phyloP scores from a whole-genome alignment of 1,140 invertebrate genomes.

The Ips nitidus region DNA sequence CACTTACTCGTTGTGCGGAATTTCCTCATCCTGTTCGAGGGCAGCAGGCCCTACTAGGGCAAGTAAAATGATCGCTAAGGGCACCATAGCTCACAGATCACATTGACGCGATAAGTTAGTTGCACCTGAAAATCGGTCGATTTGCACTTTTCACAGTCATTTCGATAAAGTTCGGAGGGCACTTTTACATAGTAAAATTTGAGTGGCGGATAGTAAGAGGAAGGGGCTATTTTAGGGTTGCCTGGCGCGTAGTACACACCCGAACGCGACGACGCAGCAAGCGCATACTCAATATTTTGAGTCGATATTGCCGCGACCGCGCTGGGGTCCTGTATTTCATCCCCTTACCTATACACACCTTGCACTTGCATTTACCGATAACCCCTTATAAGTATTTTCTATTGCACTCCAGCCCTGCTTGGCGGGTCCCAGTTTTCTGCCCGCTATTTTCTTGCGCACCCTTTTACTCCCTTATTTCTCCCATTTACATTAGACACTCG shows the following conservation, averaged over 20 bases:
- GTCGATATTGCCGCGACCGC: conserved; percentile 30
- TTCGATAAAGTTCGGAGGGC: conserved; percentile 2
- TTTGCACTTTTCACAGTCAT: conserved; percentile 13
- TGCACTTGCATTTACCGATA: conserved; percentile 7
- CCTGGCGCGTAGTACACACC: conserved; percentile 34
- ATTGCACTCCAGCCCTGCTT: neutral
- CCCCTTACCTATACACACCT: conserved; percentile 13
- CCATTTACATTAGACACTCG: too few relatives aligned
- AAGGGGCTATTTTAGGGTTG: conserved; percentile 16
- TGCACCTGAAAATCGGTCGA: neutral
- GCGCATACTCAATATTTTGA: conserved; percentile 25
- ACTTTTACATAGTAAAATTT: conserved; percentile 27
- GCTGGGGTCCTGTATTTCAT: conserved; percentile 8
- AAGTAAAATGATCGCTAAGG: conserved; percentile 40
- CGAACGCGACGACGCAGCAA: conserved; percentile 14
- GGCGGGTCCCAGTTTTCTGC: too few relatives aligned
- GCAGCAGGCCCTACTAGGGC: conserved; percentile 45
- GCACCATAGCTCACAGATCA: conserved; percentile 20
- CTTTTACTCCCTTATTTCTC: too few relatives aligned
- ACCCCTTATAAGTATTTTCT: neutral
- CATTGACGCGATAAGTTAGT: conserved; percentile 13
- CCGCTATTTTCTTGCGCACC: too few relatives aligned
- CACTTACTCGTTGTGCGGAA: conserved; percentile 81
- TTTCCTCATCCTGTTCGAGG: conserved; percentile 76
- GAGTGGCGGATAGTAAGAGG: conserved; percentile 14